These are phyloP conservation scores for Agriopis aurantiaria DNA, from an alignment of 2,888 invertebrate species.

Conservation along the genomic window DNA sequence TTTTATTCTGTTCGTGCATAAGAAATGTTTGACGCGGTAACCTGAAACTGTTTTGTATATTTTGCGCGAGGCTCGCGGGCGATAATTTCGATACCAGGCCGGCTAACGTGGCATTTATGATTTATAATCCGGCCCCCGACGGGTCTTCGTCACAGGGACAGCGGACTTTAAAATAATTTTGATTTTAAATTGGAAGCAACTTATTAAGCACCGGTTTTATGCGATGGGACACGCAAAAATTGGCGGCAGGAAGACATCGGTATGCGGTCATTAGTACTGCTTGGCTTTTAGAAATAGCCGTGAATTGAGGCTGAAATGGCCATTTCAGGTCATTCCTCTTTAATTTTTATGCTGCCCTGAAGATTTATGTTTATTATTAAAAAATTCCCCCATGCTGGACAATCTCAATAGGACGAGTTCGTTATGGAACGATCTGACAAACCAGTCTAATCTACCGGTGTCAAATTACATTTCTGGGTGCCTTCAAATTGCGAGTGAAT, in stretches of 20 bases:
- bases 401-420: no score
- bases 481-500: no score
- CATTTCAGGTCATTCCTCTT: not conserved
- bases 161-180: constrained; percentile 78
- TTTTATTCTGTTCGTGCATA: constrained; percentile 68
- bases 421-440: no score
- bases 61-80: constrained; percentile 74
- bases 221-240: constrained; percentile 64
- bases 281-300: constrained; percentile 22
- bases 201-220: constrained; percentile 76
- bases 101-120: constrained; percentile 82
- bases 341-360: not conserved
- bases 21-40: constrained; percentile 79
- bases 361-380: no score
- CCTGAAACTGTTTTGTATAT: constrained; percentile 82
- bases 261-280: constrained; percentile 31
- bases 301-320: constrained; percentile 12
- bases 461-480: no score
- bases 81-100: constrained; percentile 79
- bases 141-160: constrained; percentile 77
- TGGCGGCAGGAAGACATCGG: constrained; percentile 47
- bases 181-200: constrained; percentile 81
- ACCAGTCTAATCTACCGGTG: no score
- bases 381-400: no score
- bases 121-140: constrained; percentile 82